Percentiles rank a stretch among this genome's conserved stretches.
Conservation (phyloP, 2,888 invertebrate genomes). For the Phania funesta region DNA sequence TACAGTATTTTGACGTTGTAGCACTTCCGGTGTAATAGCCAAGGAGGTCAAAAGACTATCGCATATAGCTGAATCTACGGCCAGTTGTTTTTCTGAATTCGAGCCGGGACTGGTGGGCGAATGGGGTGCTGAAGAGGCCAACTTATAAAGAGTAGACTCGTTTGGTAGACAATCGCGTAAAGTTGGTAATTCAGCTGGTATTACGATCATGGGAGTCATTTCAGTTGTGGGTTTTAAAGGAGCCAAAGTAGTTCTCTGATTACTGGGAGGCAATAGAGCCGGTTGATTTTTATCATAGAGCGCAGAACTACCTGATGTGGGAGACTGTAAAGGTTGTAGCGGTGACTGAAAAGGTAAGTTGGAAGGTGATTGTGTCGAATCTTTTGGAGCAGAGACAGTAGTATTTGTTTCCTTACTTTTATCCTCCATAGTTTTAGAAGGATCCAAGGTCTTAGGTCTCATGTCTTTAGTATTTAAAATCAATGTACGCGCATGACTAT, state of each 20-base stretch:
- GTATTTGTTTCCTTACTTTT: background rate
- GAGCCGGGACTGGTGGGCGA: conserved; percentile 68
- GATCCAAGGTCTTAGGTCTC: background rate
- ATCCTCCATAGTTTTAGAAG: background rate
- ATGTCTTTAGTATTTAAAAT: background rate
- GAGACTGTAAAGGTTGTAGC: conserved; percentile 14
- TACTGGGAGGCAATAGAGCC: conserved; percentile 19
- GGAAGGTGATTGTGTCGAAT: background rate
- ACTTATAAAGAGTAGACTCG: conserved; percentile 75
- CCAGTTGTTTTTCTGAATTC: conserved; percentile 39
- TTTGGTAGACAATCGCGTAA: conserved; percentile 85
- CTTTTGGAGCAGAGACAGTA: background rate
- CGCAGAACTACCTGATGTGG: conserved; percentile 15
- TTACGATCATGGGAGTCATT: conserved; percentile 56
- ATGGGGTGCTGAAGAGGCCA: conserved; percentile 73
- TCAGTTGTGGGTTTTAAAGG: conserved; percentile 39
- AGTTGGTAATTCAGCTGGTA: conserved; percentile 71
- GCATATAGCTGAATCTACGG: conserved; percentile 72
- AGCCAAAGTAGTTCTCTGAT: conserved; percentile 4
- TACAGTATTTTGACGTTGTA: conserved; percentile 70
- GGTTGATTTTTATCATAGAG: conserved; percentile 33
- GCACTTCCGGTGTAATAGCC: conserved; percentile 52
- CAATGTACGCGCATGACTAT: background rate
- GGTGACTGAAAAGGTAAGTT: conserved; percentile 5
- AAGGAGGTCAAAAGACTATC: conserved; percentile 69